Base-by-base conservation (phyloP, 2,888 invertebrate species). In the Coelopa pilipes region DNA sequence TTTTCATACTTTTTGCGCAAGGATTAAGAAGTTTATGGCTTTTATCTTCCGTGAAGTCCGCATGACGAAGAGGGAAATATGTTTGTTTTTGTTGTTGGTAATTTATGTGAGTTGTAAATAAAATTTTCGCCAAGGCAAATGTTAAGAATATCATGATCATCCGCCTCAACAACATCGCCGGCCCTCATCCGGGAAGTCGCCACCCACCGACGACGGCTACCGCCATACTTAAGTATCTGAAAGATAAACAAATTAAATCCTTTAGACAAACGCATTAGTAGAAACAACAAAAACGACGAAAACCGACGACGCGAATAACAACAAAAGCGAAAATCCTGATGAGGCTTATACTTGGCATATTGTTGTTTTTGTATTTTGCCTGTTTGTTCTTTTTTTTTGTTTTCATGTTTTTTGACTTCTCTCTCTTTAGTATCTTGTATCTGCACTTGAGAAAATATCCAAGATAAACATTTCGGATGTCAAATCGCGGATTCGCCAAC, bases 381-480 rank as follows among this genome's bases (percentile, higher is more conserved):
- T 59, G 15, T 21, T 21, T 19, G 17, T 34, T 34, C 34, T 34
- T 7, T 34, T 34, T 34, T 7, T 34, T 7, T 34, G 4, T 11
- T 17, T 1, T 10, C 21, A 21, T 9, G 17, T n/a, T n/a, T n/a
- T n/a, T n/a, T n/a, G n/a, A n/a, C n/a, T 47, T 24, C 21, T 45
- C 34, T n/a, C 46, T 11, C 15, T 50, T n/a, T 19, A 19, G 50
- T 66, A 50, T 34, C n/a, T 45, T 67, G 1, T 67, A 55, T 67
- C 67, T 67, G 55, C 67, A 67, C 67, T 67, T 67, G 67, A 53
- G 67, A 67, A 67, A 67, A 55, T 67, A 24, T 67, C 67, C n/a
- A 67, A 67, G 55, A 55, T 67, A 67, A 67, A 67, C 67, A 67
- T 67, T 67, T 67, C 67, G 55, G 55, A 53, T 67, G 67, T 67